phyloP scores from a whole-genome alignment of 2,113 vertebrate species.

The Tiliqua scincoides region DNA sequence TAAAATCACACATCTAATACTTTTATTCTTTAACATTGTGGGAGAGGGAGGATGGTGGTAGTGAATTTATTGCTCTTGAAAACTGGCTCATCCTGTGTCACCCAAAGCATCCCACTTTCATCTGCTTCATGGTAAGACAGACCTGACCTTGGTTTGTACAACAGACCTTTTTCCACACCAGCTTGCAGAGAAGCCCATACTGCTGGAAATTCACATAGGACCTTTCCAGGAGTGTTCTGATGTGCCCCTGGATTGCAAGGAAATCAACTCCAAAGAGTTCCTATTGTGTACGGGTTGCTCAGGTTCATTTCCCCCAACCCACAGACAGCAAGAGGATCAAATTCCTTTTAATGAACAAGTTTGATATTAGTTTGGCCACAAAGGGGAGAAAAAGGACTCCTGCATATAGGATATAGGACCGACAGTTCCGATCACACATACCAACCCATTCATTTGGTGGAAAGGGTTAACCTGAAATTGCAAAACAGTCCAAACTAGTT shows the following conservation, averaged over 20 bases:
- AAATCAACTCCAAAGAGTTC: neutral
- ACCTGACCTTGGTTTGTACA: neutral
- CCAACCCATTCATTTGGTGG: neutral
- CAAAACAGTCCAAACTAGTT: neutral
- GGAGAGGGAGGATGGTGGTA: no score
- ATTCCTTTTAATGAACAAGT: slow-evolving; percentile 8
- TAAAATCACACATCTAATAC: no score
- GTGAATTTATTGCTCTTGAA: no score
- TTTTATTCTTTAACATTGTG: no score
- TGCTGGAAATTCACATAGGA: fast-evolving
- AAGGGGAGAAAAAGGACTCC: neutral
- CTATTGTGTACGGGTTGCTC: neutral
- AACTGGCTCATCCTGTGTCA: no score
- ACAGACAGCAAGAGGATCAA: neutral
- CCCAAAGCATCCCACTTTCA: no score
- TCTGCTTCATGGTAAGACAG: neutral
- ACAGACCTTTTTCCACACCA: neutral
- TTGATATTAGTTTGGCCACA: neutral
- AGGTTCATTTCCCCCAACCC: neutral
- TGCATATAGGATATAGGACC: fast-evolving
- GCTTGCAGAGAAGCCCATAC: neutral
- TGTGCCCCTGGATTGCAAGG: neutral
- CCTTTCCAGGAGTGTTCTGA: neutral
- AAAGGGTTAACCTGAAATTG: neutral
- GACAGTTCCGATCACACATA: fast-evolving